Conservation (phyloP, 1,140 invertebrate species). For the Drosophila triauraria region DNA sequence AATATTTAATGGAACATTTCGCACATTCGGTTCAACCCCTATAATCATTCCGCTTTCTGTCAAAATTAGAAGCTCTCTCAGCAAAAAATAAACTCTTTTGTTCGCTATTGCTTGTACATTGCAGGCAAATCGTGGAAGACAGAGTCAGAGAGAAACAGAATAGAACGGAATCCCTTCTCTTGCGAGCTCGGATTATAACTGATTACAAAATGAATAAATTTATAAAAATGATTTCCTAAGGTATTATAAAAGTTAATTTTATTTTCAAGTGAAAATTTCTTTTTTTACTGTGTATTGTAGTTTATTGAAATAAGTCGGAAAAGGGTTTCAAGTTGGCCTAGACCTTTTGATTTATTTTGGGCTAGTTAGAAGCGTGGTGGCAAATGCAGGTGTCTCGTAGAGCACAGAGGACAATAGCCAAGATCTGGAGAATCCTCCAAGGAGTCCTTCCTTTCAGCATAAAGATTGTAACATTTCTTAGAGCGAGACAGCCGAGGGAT, state of each 20-base stretch:
- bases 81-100: not conserved
- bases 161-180: too few relatives aligned
- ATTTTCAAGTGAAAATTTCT: not conserved
- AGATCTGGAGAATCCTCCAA: not conserved
- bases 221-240: not conserved
- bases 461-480: not conserved
- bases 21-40: too few relatives aligned
- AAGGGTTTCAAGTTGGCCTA: not conserved
- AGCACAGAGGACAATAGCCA: constrained; percentile 27
- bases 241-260: not conserved
- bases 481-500: not conserved
- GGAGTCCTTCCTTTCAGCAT: not conserved
- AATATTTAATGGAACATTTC: too few relatives aligned
- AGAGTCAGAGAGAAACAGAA: too few relatives aligned
- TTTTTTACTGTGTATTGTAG: not conserved
- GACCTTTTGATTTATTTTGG: constrained; percentile 17
- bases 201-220: not conserved
- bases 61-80: too few relatives aligned
- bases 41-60: too few relatives aligned
- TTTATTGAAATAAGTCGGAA: constrained; percentile 6
- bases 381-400: constrained; percentile 21
- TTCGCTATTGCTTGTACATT: too few relatives aligned
- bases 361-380: constrained; percentile 22
- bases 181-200: too few relatives aligned
- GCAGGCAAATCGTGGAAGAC: too few relatives aligned